Base-by-base conservation (phyloP, 2,888 invertebrate genomes). In the Allophyes oxyacanthae region DNA sequence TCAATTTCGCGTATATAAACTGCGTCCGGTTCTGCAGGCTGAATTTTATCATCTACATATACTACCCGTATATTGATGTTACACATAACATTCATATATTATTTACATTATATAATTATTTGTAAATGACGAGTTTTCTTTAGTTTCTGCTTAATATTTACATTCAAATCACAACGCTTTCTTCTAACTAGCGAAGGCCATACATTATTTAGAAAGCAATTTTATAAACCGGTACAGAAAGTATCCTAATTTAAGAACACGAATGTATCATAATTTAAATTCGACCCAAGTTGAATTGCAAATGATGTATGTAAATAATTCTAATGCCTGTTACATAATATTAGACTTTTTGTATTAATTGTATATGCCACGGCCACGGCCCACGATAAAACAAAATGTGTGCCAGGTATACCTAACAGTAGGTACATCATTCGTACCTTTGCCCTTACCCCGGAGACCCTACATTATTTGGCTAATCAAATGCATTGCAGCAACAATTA, bases 221-320 rank as follows among this genome's bases (percentile, higher is more conserved):
- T 60, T 52, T 32, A 49, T 56, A 70, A 75, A 75, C 74, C 75
- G 72, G 74, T 75, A 69, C 56, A 56, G 69, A 75, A 75, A 75
- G 72, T 66, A 52, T 60, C 50, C 52, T 40, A 64, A 61, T 65
- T 25, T 44, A 60, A 56, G 54, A 68, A 74, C 50, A 51, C 26
- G 46, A 32, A 9, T 49, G 38, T 34, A 42, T 46, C 41, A 36
- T 48, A 37, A 72, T 62, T 60, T 40, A 28, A 14, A 55, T 59
- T 50, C 20, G 40, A 36, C 59, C 28, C 11, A 33, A 15, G 13
- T 49, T 43, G 54, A 61, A 58, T 65, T 53, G 54, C 43, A 52
- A 63, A 66, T 67, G 14, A 15, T 40, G 53, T 52, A 37, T 42
- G 8, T 51, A 54, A 56, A 34, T 46, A 15, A 10, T 4, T 14